Evolutionary conservation across 92 coral and sea anemone species (phyloP), one percentile per base, ranked within the genome.

Genomic region (Siderastrea radians): DNA sequence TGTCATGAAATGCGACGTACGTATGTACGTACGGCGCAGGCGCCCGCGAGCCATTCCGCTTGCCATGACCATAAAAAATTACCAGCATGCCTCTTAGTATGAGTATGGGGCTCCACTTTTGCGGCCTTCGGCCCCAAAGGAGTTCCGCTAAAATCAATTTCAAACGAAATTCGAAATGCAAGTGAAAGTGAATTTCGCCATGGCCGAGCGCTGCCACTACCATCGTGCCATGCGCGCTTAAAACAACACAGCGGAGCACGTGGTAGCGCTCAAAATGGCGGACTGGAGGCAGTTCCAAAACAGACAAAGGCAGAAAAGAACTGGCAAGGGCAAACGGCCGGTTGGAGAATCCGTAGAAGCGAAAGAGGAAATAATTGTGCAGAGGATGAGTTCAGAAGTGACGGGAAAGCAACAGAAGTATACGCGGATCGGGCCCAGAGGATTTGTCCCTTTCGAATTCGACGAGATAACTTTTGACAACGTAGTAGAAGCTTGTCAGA

Each of bases 251-350:
- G 49, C 51, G 14, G 75, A 48, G 69, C 80, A 63, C 54, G 77
- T 63, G 79, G 43, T 45, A 57, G 58, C 63, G 26, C 74, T 45
- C 77, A 88, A 84, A 81, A 85, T 86, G 93, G 91, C 89, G 52
- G 93, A 93, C 82, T 90, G 95, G 95, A 76, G 95, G 68, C 86
- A 92, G 80, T 81, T 80, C 87, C 91, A 78, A 12, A 89, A 92
- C 72, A 92, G 85, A 63, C 93, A 92, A 75, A 77, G 87, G 68
- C 75, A 85, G 47, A 92, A 89, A 75, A 74, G 93, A 79, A 76
- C 87, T 68, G 79, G 71, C 47, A 88, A 89, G 77, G 90, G 88
- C 45, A 89, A 89, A 69, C 14, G 64, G n/a, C n/a, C n/a, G n/a
- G n/a, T n/a, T n/a, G n/a, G n/a, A n/a, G n/a, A n/a, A n/a, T n/a